Conservation (phyloP, 2,797 vertebrate genomes). For the Jordanella pulchra region DNA sequence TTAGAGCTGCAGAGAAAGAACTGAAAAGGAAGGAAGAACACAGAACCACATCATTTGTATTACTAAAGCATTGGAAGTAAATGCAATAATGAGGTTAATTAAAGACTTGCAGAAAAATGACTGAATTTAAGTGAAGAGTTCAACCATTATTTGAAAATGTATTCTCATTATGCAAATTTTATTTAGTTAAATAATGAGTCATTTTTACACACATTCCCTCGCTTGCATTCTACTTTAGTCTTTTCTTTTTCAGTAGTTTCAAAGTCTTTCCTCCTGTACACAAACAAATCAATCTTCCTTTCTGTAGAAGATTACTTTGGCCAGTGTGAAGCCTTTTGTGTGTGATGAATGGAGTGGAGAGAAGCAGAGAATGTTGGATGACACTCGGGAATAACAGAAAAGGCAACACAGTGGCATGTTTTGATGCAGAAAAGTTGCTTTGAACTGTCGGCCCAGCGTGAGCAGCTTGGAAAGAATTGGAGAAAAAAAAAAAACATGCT, state of each 20-base stretch:
- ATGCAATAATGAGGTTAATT: not conserved
- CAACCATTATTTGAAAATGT: not conserved
- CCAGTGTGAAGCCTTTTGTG: constrained; percentile 45
- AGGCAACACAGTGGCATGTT: constrained; percentile 18
- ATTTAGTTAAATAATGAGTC: not conserved
- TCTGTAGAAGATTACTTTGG: constrained; percentile 56
- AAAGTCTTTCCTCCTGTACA: constrained; percentile 32
- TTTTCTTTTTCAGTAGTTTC: not conserved
- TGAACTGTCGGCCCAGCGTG: constrained; percentile 35
- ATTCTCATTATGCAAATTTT: not conserved
- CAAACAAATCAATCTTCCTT: constrained; percentile 72
- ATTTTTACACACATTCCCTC: constrained; percentile 19
- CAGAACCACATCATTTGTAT: not conserved
- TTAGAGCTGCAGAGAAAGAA: too few relatives aligned
- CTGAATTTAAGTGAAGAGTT: not conserved
- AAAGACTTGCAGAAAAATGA: not conserved
- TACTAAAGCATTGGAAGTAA: not conserved
- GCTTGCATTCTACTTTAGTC: constrained; percentile 24
- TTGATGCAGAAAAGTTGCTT: constrained; percentile 29
- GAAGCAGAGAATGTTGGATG: constrained; percentile 14
- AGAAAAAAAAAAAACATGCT: constrained; percentile 22
- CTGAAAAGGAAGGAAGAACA: too few relatives aligned
- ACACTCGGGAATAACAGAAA: constrained; percentile 3
- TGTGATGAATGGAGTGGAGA: constrained; percentile 53
- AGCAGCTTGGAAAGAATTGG: constrained; percentile 13